Percentiles rank a stretch among this genome's conserved stretches.
Evolutionary conservation across 1,140 invertebrate genomes (phyloP).

Genomic region (Cephus cinctus): DNA sequence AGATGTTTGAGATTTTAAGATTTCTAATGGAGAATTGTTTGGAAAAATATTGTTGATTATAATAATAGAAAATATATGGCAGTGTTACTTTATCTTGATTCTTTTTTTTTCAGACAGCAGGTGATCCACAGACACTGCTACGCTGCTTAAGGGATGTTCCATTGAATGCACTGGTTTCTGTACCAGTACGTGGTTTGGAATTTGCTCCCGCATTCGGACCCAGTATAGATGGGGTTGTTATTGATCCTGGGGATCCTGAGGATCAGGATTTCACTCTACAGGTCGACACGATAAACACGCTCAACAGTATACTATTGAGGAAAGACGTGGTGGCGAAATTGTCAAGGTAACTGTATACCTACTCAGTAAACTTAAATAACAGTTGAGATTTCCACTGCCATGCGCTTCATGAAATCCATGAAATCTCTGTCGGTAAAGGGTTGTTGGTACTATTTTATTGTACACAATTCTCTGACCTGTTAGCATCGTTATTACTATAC

Average conservation of each 20-base stretch:
- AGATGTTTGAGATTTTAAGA: background rate
- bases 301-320: slow-evolving; percentile 72
- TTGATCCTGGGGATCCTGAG: slow-evolving; percentile 69
- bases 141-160: slow-evolving; percentile 81
- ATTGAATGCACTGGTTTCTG: slow-evolving; percentile 69
- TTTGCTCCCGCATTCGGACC: slow-evolving; percentile 87
- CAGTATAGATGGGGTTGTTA: slow-evolving; percentile 89
- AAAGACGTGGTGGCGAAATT: slow-evolving; percentile 74
- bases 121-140: slow-evolving; percentile 60
- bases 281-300: slow-evolving; percentile 67
- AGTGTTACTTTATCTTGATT: background rate
- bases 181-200: slow-evolving; percentile 76
- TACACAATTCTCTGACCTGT: no score
- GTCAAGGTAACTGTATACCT: slow-evolving; percentile 63
- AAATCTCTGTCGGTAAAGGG: no score
- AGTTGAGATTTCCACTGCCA: no score
- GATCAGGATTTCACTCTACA: slow-evolving; percentile 53
- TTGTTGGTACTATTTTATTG: no score
- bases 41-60: background rate
- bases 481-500: no score
- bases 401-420: no score
- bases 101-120: slow-evolving; percentile 27
- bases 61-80: background rate
- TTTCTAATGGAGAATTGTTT: no score
- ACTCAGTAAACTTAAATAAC: no score